Percentiles rank a stretch among this genome's conserved stretches.
Evolutionary conservation across 2,113 vertebrate genomes (phyloP).

Genomic region (Fukomys damarensis): DNA sequence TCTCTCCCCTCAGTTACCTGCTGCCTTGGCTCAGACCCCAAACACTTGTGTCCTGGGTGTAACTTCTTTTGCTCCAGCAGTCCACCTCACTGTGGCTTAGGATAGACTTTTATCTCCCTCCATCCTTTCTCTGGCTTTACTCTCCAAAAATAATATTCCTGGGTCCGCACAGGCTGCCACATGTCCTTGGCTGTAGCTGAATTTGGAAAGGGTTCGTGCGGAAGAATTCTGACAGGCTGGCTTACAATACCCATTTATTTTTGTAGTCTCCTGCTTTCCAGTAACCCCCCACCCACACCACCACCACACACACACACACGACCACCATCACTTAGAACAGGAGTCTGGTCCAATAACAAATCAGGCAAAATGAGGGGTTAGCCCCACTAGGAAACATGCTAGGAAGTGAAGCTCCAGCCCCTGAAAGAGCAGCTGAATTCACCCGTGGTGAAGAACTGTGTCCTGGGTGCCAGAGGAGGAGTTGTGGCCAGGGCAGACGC

Average conservation of each 20-base stretch:
- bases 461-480: neutral
- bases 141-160: neutral
- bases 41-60: neutral
- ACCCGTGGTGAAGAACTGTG: accelerated
- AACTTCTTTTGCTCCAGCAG: neutral
- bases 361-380: neutral
- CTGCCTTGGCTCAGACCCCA: neutral
- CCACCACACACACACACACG: too few relatives aligned
- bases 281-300: neutral
- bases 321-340: neutral
- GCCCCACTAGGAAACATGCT: neutral
- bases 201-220: neutral
- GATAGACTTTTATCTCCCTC: neutral
- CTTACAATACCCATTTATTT: neutral
- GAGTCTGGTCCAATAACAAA: neutral
- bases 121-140: neutral
- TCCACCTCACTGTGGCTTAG: neutral
- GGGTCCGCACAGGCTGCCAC: neutral
- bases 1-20: neutral
- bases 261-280: conserved; percentile 30
- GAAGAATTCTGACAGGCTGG: neutral
- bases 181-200: neutral
- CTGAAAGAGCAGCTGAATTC: neutral
- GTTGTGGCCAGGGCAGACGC: neutral
- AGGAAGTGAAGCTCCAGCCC: neutral